These are phyloP conservation scores for Nasonia giraulti DNA, from an alignment of 1,140 invertebrate species.

Conservation along the genomic window DNA sequence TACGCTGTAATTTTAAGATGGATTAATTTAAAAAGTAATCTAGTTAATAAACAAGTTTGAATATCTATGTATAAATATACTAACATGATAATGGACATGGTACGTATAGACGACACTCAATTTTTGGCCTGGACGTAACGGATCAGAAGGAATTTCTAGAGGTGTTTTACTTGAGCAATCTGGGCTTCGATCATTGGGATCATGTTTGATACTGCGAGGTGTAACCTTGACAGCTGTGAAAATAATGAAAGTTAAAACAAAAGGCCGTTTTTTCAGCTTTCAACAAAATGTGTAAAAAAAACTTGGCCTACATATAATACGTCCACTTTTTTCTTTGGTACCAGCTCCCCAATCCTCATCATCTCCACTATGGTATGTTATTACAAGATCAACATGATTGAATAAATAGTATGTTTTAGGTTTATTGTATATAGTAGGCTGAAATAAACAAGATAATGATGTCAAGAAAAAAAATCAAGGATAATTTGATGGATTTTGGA, in stretches of 20 bases:
- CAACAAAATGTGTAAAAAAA: conserved; percentile 19
- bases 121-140: conserved; percentile 73
- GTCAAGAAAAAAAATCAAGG: background rate
- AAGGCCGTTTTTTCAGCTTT: background rate
- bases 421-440: conserved; percentile 71
- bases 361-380: conserved; percentile 93
- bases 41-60: background rate
- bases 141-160: conserved; percentile 80
- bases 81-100: conserved; percentile 86
- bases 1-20: conserved; percentile 72
- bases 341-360: conserved; percentile 88
- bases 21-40: background rate
- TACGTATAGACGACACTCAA: conserved; percentile 91
- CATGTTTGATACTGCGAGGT: conserved; percentile 87
- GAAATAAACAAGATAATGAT: conserved; percentile 43
- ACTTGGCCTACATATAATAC: conserved; percentile 85
- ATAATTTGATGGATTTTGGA: background rate
- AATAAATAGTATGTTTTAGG: conserved; percentile 92
- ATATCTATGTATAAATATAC: conserved; percentile 47
- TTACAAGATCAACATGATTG: conserved; percentile 96
- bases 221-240: conserved; percentile 81
- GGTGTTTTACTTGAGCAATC: conserved; percentile 76
- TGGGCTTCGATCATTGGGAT: conserved; percentile 64
- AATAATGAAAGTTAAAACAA: conserved; percentile 20
- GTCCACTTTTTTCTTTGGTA: conserved; percentile 86